phyloP scores from a whole-genome alignment of 1,140 invertebrate genomes.

The Drosophila setifemur region DNA sequence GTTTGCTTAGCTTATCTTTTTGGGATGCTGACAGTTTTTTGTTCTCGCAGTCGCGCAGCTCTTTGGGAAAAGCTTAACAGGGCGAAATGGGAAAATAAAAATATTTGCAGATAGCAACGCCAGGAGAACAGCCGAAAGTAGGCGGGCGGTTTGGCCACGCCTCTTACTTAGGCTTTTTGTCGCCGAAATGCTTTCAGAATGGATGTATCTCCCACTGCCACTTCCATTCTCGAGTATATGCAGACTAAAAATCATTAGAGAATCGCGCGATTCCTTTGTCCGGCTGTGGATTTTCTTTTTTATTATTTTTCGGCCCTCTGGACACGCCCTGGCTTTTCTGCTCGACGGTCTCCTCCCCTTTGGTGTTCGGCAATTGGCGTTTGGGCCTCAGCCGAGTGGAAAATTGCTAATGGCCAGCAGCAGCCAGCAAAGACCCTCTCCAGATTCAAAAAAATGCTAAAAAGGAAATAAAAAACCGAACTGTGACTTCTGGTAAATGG shows the following conservation, averaged over 20 bases:
- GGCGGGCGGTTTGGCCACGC: slow-evolving; percentile 35
- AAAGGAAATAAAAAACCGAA: slow-evolving; percentile 31
- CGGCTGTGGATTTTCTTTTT: slow-evolving; percentile 4
- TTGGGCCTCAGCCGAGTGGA: slow-evolving; percentile 58
- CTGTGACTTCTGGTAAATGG: slow-evolving; percentile 61
- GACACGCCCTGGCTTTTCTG: slow-evolving; percentile 42
- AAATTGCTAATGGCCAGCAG: slow-evolving; percentile 70
- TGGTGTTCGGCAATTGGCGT: slow-evolving; percentile 40
- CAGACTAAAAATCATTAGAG: slow-evolving; percentile 41
- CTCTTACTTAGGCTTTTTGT: slow-evolving; percentile 34
- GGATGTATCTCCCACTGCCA: neutral
- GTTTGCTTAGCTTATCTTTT: slow-evolving; percentile 58
- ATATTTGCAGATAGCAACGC: slow-evolving; percentile 29
- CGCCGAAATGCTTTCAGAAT: slow-evolving; percentile 21
- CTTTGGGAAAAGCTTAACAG: neutral
- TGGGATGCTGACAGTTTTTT: slow-evolving; percentile 44
- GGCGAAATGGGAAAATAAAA: slow-evolving; percentile 39
- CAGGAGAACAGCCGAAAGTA: slow-evolving; percentile 17
- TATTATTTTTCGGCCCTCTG: slow-evolving; percentile 1
- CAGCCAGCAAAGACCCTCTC: slow-evolving; percentile 1
- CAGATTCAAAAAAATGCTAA: slow-evolving; percentile 7
- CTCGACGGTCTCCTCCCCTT: slow-evolving; percentile 36
- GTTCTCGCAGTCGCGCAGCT: slow-evolving; percentile 1
- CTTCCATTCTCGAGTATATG: slow-evolving; percentile 3
- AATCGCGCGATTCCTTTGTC: slow-evolving; percentile 30